A percentile compares a stretch with the other conserved stretches of the same genome.
Evolutionary conservation across 1,140 invertebrate genomes (phyloP).

Genomic region (Odontomachus brunneus): DNA sequence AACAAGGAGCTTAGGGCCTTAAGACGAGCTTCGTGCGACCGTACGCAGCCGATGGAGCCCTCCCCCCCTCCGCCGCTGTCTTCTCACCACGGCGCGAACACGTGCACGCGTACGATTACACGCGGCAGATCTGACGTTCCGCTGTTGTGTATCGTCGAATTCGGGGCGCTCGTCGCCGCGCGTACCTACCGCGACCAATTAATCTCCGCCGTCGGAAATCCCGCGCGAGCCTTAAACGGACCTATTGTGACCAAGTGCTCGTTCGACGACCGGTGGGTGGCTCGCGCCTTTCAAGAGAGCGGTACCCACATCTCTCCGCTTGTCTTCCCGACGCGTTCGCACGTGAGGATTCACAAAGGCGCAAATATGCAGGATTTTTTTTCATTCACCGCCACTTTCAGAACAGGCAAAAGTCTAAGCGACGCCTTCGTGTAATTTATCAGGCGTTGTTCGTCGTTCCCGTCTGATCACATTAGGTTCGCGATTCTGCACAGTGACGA

Average conservation of each 20-base stretch:
- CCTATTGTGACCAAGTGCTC: slow-evolving; percentile 63
- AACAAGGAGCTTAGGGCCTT: slow-evolving; percentile 76
- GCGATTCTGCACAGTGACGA: no score
- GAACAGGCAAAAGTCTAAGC: no score
- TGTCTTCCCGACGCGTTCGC: neutral
- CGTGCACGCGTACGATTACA: slow-evolving; percentile 17
- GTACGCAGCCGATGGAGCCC: slow-evolving; percentile 29
- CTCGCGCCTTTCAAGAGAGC: slow-evolving; percentile 43
- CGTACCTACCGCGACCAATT: slow-evolving; percentile 78
- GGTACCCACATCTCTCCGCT: slow-evolving; percentile 27
- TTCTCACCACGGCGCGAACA: neutral
- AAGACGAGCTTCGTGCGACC: slow-evolving; percentile 73
- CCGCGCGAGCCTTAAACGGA: slow-evolving; percentile 59
- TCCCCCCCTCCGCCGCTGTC: neutral
- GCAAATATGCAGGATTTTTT: neutral
- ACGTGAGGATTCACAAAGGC: no score
- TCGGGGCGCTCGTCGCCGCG: slow-evolving; percentile 42
- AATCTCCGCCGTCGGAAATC: slow-evolving; percentile 77
- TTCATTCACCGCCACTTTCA: neutral
- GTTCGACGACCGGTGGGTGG: slow-evolving; percentile 49
- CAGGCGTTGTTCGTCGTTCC: neutral
- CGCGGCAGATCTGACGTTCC: slow-evolving; percentile 23
- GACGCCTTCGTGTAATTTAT: neutral
- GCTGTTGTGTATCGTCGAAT: slow-evolving; percentile 44
- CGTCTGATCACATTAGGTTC: no score